Evolutionary conservation across 2,113 vertebrate species (phyloP).

Genomic region (human (Homo sapiens)): GRCh38 chr20:24561001-24561500

Average conservation of each 20-base stretch:
- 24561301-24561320: background rate
- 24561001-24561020: background rate
- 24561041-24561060: background rate
- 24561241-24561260: background rate
- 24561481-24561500: background rate
- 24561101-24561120: background rate
- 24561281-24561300: background rate
- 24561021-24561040: background rate
- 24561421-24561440: background rate
- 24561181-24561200: background rate
- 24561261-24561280: background rate
- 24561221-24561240: background rate
- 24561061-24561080: background rate
- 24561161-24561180: background rate
- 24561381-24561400: background rate
- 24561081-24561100: background rate
- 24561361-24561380: background rate
- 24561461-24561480: background rate
- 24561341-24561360: background rate
- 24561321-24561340: background rate
- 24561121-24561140: background rate
- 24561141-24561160: background rate
- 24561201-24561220: background rate
- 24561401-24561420: too few species aligned
- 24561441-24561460: background rate